phyloP scores from a whole-genome alignment of 2,113 vertebrate genomes.

The Cacatua alba region DNA sequence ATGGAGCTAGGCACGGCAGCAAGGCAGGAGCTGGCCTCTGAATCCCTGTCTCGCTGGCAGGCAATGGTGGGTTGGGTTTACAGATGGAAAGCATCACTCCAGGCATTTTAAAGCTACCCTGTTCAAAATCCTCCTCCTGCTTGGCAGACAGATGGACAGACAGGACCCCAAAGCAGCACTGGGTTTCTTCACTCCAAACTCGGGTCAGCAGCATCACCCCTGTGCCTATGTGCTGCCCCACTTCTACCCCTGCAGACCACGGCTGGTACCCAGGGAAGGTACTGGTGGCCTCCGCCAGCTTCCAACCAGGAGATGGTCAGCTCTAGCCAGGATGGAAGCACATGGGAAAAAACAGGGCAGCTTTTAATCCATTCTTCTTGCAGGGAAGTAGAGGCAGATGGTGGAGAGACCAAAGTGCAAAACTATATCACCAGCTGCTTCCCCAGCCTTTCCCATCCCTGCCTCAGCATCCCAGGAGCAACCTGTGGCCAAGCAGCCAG shows the following conservation, averaged over 20 bases:
- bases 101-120: neutral
- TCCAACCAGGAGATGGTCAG: rapidly evolving
- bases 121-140: neutral
- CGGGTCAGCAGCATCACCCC: neutral
- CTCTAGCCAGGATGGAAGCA: neutral
- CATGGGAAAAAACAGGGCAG: rapidly evolving
- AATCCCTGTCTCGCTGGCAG: neutral
- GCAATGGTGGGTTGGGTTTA: neutral
- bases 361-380: neutral
- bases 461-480: neutral
- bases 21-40: neutral
- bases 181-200: rapidly evolving
- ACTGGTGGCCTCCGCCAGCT: neutral
- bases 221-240: rapidly evolving
- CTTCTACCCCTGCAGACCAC: neutral
- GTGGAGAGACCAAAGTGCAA: neutral
- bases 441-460: neutral
- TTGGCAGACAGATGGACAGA: neutral
- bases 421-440: rapidly evolving
- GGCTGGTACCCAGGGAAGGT: neutral
- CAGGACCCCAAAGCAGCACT: neutral
- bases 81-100: rapidly evolving
- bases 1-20: neutral
- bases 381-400: neutral
- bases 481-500: rapidly evolving